Percentiles rank a stretch among this genome's conserved stretches.
phyloP scores from a whole-genome alignment of 2,113 vertebrate species.

The Poeciliopsis prolifica region DNA sequence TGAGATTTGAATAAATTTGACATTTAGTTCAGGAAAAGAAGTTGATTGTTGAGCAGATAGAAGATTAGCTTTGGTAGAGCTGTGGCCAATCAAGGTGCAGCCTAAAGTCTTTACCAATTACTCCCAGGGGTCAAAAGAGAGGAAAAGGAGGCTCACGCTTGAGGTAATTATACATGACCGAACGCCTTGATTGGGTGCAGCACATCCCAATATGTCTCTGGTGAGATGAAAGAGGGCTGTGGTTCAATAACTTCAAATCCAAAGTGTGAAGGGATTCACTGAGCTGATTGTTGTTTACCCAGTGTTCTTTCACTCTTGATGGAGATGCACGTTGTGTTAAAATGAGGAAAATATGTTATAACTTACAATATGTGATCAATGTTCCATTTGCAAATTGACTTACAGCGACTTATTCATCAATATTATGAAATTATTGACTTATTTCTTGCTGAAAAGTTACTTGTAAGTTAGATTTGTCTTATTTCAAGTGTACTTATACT shows the following conservation, averaged over 20 bases:
- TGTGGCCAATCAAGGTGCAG: conserved; percentile 65
- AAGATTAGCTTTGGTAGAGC: conserved; percentile 59
- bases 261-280: conserved; percentile 37
- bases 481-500: too few relatives aligned
- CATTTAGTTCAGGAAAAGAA: too few relatives aligned
- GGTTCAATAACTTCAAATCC: conserved; percentile 51
- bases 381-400: too few relatives aligned
- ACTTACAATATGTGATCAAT: too few relatives aligned
- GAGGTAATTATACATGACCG: conserved; percentile 67
- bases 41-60: conserved; percentile 26
- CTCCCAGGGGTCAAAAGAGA: conserved; percentile 46
- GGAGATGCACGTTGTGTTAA: conserved; percentile 7
- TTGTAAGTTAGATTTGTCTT: too few relatives aligned
- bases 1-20: neutral
- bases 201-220: conserved; percentile 51
- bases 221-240: conserved; percentile 38
- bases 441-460: too few relatives aligned
- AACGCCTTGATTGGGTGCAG: conserved; percentile 57
- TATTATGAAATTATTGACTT: too few relatives aligned
- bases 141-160: conserved; percentile 52
- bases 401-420: too few relatives aligned
- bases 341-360: conserved; percentile 1
- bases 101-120: conserved; percentile 40
- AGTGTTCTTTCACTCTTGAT: conserved; percentile 4
- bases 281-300: conserved; percentile 54